Evolutionary conservation across 2,797 vertebrate genomes (phyloP).

Genomic region (Valencia hispanica): DNA sequence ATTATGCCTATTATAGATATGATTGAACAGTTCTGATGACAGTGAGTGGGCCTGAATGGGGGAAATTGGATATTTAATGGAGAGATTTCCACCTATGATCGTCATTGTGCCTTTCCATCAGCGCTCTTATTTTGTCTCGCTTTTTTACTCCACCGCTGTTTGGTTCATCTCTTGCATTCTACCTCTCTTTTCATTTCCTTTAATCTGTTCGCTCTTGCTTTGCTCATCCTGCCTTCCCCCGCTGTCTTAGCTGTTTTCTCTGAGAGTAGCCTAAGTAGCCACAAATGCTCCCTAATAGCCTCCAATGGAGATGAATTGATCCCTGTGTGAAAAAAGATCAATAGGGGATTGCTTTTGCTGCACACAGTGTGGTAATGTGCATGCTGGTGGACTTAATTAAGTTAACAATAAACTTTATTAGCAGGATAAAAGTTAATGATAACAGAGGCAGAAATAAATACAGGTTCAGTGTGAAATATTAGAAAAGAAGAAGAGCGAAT

Average conservation of each 20-base stretch:
- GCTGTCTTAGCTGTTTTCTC: slow-evolving; percentile 54
- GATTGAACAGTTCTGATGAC: slow-evolving; percentile 60
- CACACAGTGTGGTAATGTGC: slow-evolving; percentile 66
- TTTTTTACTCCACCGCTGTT: slow-evolving; percentile 22
- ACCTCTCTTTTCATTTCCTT: slow-evolving; percentile 13
- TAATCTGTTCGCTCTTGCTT: slow-evolving; percentile 26
- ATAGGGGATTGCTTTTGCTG: slow-evolving; percentile 77
- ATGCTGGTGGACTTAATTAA: slow-evolving; percentile 76
- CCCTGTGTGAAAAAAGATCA: slow-evolving; percentile 68
- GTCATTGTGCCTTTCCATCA: slow-evolving; percentile 54
- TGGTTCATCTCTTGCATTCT: slow-evolving; percentile 11
- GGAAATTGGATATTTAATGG: slow-evolving; percentile 70
- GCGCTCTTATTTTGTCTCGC: slow-evolving; percentile 15
- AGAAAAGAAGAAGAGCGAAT: slow-evolving; percentile 1
- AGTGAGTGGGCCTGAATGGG: slow-evolving; percentile 47
- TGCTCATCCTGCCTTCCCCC: slow-evolving; percentile 35
- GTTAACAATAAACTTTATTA: slow-evolving; percentile 77
- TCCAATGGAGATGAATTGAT: slow-evolving; percentile 82
- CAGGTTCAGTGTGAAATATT: slow-evolving; percentile 28
- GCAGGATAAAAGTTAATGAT: slow-evolving; percentile 63
- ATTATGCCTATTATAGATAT: slow-evolving; percentile 57
- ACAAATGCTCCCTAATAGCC: slow-evolving; percentile 80
- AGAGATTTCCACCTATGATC: slow-evolving; percentile 61
- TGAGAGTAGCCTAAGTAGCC: slow-evolving; percentile 71
- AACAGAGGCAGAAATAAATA: slow-evolving; percentile 22